Conservation (phyloP, 2,797 vertebrate species). For the Myripristis murdjan region DNA sequence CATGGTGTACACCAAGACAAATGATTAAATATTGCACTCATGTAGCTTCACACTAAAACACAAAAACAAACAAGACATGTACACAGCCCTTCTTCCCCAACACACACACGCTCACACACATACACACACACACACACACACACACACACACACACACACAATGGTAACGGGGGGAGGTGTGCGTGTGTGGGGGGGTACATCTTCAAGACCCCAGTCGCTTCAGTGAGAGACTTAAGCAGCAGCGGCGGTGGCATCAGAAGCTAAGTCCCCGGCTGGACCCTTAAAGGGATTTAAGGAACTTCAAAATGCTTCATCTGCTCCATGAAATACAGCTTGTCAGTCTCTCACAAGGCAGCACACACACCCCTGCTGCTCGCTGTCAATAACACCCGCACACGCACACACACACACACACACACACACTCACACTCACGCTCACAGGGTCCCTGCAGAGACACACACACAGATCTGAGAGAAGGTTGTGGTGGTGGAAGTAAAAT, state of each 20-base stretch:
- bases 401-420: slow-evolving; percentile 21
- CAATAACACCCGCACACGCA: slow-evolving; percentile 55
- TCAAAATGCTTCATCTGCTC: slow-evolving; percentile 82
- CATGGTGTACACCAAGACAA: slow-evolving; percentile 14
- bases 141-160: slow-evolving; percentile 23
- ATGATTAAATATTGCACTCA: background rate
- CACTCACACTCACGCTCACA: no score
- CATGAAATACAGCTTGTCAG: slow-evolving; percentile 84
- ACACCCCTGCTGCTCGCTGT: slow-evolving; percentile 68
- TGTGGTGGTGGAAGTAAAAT: slow-evolving; percentile 61
- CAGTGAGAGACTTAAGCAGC: slow-evolving; percentile 58
- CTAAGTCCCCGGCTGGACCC: slow-evolving; percentile 70
- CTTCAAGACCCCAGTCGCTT: slow-evolving; percentile 49
- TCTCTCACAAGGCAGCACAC: slow-evolving; percentile 69
- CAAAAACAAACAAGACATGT: background rate
- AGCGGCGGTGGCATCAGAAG: slow-evolving; percentile 61
- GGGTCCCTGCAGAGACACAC: no score
- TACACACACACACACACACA: slow-evolving; percentile 12
- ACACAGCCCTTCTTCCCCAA: background rate
- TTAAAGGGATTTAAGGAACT: slow-evolving; percentile 82
- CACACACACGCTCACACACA: no score
- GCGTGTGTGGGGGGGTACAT: no score
- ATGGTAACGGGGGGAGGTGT: background rate
- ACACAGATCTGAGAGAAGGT: slow-evolving; percentile 45
- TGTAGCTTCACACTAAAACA: slow-evolving; percentile 11